Conservation (phyloP, 2,797 vertebrate species). For the Eutrigla gurnardus region DNA sequence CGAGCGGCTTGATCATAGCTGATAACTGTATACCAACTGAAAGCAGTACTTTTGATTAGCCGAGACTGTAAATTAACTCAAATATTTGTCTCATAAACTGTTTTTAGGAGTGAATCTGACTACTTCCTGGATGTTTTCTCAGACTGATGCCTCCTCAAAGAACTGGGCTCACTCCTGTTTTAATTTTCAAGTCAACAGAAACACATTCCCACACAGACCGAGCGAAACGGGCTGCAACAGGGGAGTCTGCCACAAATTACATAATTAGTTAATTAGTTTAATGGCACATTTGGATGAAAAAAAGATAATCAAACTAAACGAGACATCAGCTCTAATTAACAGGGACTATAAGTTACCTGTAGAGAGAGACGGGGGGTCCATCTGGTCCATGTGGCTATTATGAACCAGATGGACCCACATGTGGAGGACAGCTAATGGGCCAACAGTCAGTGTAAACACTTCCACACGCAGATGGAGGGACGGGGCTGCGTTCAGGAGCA, state of each 20-base stretch:
- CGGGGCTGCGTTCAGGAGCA: slow-evolving; percentile 36
- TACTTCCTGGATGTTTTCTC: slow-evolving; percentile 4
- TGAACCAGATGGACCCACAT: slow-evolving; percentile 73
- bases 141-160: not conserved
- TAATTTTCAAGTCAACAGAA: not conserved
- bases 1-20: not conserved
- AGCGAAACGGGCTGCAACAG: slow-evolving; percentile 4
- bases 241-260: slow-evolving; percentile 33
- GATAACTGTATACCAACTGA: not conserved
- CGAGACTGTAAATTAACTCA: not conserved
- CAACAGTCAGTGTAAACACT: slow-evolving; percentile 36
- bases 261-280: slow-evolving; percentile 54
- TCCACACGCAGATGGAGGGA: slow-evolving; percentile 49
- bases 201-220: slow-evolving; percentile 6
- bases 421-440: slow-evolving; percentile 57
- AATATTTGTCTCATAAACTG: not conserved
- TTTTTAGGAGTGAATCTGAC: not conserved
- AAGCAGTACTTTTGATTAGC: not conserved
- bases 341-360: slow-evolving; percentile 63
- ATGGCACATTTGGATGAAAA: slow-evolving; percentile 50
- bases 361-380: slow-evolving; percentile 18
- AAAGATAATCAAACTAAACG: slow-evolving; percentile 46
- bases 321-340: slow-evolving; percentile 72
- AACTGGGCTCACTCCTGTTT: slow-evolving; percentile 14
- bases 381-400: slow-evolving; percentile 54